Evolutionary conservation across 2,888 invertebrate genomes (phyloP).

Genomic region (Monochamus alternatus): DNA sequence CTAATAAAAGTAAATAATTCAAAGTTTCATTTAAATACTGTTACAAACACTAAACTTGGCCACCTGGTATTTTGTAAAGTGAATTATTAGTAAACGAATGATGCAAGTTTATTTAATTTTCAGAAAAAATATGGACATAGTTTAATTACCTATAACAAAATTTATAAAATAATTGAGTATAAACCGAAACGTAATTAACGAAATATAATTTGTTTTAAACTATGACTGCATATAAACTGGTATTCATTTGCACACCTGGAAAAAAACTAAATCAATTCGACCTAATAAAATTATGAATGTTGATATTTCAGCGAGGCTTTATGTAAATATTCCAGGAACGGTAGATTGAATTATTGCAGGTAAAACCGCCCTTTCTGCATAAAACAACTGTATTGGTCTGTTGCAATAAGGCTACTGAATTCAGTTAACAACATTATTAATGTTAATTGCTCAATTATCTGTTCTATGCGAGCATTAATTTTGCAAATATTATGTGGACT

Average conservation of each 20-base stretch:
- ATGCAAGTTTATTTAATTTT: too few relatives aligned
- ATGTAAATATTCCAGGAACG: not conserved
- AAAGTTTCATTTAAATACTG: too few relatives aligned
- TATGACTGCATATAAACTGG: conserved; percentile 1
- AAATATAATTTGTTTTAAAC: conserved; percentile 6
- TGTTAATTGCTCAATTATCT: not conserved
- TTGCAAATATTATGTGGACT: not conserved
- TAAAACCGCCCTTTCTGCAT: not conserved
- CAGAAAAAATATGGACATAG: not conserved
- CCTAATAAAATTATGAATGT: not conserved
- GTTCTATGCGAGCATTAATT: not conserved
- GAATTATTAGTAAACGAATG: too few relatives aligned
- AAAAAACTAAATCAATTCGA: conserved; percentile 3
- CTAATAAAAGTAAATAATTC: too few relatives aligned
- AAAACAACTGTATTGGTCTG: not conserved
- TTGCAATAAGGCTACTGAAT: not conserved
- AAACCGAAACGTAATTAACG: not conserved
- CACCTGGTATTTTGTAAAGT: too few relatives aligned
- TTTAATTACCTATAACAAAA: not conserved
- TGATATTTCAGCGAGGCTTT: not conserved
- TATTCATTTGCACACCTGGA: not conserved
- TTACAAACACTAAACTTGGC: too few relatives aligned
- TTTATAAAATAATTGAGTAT: not conserved
- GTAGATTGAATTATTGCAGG: conserved; percentile 2
- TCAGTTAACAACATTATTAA: not conserved